phyloP scores from a whole-genome alignment of 2,797 vertebrate genomes.

The Petrocephalus sullivani region DNA sequence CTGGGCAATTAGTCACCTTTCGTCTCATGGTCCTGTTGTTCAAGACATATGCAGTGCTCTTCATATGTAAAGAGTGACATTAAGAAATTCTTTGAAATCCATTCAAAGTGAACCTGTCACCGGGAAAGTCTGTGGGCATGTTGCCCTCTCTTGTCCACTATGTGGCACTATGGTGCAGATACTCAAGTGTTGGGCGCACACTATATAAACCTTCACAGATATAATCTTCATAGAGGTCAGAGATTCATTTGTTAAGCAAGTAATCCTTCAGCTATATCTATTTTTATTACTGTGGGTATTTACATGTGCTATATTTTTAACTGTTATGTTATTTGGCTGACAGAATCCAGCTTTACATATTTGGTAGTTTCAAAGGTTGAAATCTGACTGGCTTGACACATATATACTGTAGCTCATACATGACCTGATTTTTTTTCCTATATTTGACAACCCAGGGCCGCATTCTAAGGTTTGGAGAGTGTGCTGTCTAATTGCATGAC shows the following conservation, averaged over 20 bases:
- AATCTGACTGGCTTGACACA: background rate
- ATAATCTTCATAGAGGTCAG: background rate
- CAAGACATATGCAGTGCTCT: background rate
- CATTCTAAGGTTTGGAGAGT: background rate
- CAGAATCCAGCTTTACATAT: background rate
- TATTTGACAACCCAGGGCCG: background rate
- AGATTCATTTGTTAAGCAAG: background rate
- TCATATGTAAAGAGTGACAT: background rate
- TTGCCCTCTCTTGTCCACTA: conserved; percentile 52
- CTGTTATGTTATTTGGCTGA: background rate
- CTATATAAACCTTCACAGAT: background rate
- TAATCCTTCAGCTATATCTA: background rate
- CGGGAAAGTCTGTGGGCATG: conserved; percentile 16
- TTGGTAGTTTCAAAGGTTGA: background rate
- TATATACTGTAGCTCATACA: background rate
- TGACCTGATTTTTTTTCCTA: background rate
- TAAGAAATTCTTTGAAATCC: background rate
- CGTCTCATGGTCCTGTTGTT: background rate
- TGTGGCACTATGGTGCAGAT: conserved; percentile 58
- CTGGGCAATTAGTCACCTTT: background rate
- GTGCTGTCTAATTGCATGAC: background rate
- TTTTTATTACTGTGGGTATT: background rate
- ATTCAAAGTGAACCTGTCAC: background rate
- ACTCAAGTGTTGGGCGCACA: conserved; percentile 17
- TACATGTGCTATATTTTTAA: background rate